A percentile compares a stretch with the other conserved stretches of the same genome.
These are phyloP conservation scores for Leptoteleia sp. DNA, from an alignment of 1,140 invertebrate species.

Conservation along the genomic window DNA sequence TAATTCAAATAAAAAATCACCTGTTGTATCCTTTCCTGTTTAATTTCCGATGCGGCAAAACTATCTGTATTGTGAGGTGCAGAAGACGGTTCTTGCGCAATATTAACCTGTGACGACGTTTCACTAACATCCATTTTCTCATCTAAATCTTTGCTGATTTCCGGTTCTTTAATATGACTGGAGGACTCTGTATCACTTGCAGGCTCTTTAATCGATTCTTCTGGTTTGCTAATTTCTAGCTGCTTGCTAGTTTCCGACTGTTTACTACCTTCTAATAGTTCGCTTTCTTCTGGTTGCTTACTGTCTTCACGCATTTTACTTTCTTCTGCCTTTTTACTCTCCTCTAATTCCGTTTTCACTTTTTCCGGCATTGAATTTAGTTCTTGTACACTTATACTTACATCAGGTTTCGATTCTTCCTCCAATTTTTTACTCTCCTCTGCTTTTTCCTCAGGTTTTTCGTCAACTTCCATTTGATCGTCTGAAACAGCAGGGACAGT, in stretches of 20 bases:
- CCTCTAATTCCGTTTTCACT: too few relatives aligned
- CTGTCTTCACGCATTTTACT: too few relatives aligned
- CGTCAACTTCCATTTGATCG: conserved; percentile 57
- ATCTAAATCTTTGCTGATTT: conserved; percentile 12
- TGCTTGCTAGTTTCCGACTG: neutral
- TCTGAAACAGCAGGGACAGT: conserved; percentile 7
- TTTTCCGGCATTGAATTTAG: too few relatives aligned
- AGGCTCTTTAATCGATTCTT: too few relatives aligned
- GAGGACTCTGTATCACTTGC: too few relatives aligned
- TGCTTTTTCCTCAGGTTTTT: too few relatives aligned
- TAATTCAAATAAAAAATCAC: too few relatives aligned
- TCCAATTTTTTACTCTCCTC: too few relatives aligned
- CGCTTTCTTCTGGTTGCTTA: neutral
- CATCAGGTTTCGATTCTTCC: too few relatives aligned
- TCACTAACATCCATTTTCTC: neutral
- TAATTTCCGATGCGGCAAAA: neutral
- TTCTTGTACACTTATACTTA: too few relatives aligned
- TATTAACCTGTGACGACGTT: neutral
- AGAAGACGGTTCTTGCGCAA: neutral
- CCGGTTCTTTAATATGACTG: conserved; percentile 4
- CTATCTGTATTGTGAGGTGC: conserved; percentile 8
- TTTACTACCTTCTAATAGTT: conserved; percentile 1
- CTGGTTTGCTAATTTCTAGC: neutral
- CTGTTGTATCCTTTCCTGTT: neutral
- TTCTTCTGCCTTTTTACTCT: too few relatives aligned